These are phyloP conservation scores for Artibeus jamaicensis DNA, from an alignment of 2,797 vertebrate species.

Conservation along the genomic window DNA sequence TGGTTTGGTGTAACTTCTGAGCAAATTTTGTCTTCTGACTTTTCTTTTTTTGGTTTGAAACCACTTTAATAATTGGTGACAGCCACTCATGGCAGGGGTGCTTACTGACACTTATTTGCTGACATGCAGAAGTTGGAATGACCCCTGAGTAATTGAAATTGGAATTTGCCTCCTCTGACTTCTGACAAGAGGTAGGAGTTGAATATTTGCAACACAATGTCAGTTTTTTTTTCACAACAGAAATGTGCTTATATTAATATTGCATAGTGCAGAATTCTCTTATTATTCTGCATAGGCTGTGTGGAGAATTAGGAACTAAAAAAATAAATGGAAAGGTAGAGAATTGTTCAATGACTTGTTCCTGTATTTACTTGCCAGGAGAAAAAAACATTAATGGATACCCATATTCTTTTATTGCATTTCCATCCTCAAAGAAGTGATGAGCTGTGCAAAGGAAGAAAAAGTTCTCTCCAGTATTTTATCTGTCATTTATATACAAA, in stretches of 20 bases:
- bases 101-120: background rate
- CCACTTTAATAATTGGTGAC: background rate
- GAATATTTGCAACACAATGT: constrained; percentile 38
- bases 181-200: background rate
- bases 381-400: constrained; percentile 61
- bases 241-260: constrained; percentile 49
- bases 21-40: background rate
- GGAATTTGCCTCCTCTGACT: constrained; percentile 29
- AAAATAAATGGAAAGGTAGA: constrained; percentile 7
- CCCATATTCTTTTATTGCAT: constrained; percentile 51
- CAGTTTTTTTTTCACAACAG: constrained; percentile 13
- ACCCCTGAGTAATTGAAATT: background rate
- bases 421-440: constrained; percentile 56
- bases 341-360: background rate
- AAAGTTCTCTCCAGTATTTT: constrained; percentile 33
- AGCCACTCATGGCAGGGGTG: background rate
- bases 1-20: background rate
- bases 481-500: constrained; percentile 63
- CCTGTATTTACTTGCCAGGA: constrained; percentile 51
- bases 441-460: constrained; percentile 22
- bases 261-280: background rate
- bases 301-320: constrained; percentile 40
- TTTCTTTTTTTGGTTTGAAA: background rate
- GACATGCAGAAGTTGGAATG: background rate
- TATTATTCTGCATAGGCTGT: constrained; percentile 45